These are phyloP conservation scores for Nannoperca obscura DNA, from an alignment of 2,797 vertebrate species.

Conservation along the genomic window DNA sequence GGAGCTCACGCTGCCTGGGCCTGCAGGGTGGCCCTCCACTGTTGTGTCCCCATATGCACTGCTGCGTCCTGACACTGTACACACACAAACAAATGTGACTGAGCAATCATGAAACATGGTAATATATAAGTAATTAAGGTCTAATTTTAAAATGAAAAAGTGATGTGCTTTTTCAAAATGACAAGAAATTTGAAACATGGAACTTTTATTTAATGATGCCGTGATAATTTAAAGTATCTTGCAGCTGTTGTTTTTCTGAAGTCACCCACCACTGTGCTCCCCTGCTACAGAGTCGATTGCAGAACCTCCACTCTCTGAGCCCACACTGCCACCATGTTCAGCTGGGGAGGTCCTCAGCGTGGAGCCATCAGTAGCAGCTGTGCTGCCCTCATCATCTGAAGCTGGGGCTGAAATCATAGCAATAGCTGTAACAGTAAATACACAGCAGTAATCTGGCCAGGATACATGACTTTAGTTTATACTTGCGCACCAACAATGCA, in stretches of 20 bases:
- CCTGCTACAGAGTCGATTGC: constrained; percentile 98
- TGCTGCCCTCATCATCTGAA: constrained; percentile 99
- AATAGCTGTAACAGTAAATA: constrained; percentile 98
- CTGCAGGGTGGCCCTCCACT: constrained; percentile 93
- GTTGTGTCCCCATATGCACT: constrained; percentile 96
- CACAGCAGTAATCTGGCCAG: constrained; percentile 81
- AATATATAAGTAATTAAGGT: not conserved
- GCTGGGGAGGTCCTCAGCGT: constrained; percentile 97
- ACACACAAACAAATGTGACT: constrained; percentile 25
- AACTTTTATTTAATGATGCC: not conserved
- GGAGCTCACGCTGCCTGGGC: constrained; percentile 97
- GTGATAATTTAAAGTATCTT: not conserved
- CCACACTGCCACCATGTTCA: constrained; percentile 97
- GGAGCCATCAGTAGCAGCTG: constrained; percentile 97
- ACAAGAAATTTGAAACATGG: not conserved
- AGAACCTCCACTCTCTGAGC: constrained; percentile 98
- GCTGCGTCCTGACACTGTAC: constrained; percentile 94
- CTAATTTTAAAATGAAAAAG: not conserved
- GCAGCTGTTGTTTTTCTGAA: constrained; percentile 27
- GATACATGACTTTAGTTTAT: constrained; percentile 54
- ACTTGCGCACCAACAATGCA: constrained; percentile 50
- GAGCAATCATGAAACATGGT: not conserved
- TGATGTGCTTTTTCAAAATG: constrained; percentile 10
- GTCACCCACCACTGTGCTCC: constrained; percentile 95
- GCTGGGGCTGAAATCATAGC: constrained; percentile 99